Conservation (phyloP, 2,888 invertebrate species). For the Nematopogon swammerdamellus region DNA sequence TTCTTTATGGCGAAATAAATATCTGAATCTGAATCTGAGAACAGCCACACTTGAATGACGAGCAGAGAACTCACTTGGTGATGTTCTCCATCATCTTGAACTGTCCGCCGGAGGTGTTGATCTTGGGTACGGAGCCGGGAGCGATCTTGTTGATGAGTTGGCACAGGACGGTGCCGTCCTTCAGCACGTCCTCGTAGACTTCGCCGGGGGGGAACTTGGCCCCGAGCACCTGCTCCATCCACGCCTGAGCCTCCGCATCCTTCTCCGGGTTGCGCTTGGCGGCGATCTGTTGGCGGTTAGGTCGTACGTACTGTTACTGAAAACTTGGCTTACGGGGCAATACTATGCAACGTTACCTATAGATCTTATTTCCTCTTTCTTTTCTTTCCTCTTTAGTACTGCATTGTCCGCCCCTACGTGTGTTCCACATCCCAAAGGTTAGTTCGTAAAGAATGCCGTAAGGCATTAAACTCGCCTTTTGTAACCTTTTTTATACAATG, state of each 20-base stretch:
- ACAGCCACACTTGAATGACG: no score
- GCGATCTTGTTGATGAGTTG: slow-evolving; percentile 90
- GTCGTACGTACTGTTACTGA: neutral
- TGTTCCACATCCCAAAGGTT: no score
- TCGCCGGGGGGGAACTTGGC: slow-evolving; percentile 83
- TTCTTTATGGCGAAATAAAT: no score
- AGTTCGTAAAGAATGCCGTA: no score
- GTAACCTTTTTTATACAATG: no score
- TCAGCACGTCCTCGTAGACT: slow-evolving; percentile 82
- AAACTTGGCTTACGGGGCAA: no score
- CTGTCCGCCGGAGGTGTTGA: slow-evolving; percentile 92
- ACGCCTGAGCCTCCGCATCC: slow-evolving; percentile 86
- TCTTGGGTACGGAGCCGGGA: slow-evolving; percentile 85
- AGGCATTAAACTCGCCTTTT: no score
- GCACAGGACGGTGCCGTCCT: slow-evolving; percentile 91
- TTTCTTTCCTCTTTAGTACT: no score
- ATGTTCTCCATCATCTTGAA: slow-evolving; percentile 99
- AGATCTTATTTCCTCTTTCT: no score
- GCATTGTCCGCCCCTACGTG: no score
- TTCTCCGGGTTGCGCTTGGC: slow-evolving; percentile 78
- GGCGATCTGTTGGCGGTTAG: slow-evolving; percentile 73
- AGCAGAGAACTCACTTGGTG: slow-evolving; percentile 84
- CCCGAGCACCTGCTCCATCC: slow-evolving; percentile 86
- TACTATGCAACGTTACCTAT: no score
- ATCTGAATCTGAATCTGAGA: no score